phyloP scores from a whole-genome alignment of 2,113 vertebrate species.

The Gobius niger region DNA sequence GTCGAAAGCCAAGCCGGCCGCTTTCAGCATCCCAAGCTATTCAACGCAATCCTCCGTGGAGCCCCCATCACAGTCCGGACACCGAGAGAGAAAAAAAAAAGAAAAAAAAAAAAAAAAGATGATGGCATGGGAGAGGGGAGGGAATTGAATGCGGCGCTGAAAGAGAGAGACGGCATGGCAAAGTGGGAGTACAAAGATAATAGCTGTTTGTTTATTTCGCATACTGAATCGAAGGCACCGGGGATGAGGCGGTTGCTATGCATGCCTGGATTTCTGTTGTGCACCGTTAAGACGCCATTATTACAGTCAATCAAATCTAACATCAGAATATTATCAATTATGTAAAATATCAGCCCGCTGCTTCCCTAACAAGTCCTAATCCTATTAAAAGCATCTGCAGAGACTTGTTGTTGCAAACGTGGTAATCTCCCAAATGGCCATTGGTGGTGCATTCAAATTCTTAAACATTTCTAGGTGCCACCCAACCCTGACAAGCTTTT shows the following conservation, averaged over 20 bases:
- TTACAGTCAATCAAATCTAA: constrained; percentile 59
- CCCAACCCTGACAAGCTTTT: constrained; percentile 30
- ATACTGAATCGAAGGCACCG: constrained; percentile 39
- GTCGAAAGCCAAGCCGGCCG: constrained; percentile 63
- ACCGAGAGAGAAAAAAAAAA: constrained; percentile 31
- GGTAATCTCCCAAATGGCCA: constrained; percentile 39
- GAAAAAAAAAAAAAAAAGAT: constrained; percentile 50
- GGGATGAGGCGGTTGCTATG: constrained; percentile 49
- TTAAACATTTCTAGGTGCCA: constrained; percentile 48
- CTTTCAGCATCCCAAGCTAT: constrained; percentile 67
- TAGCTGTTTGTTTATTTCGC: constrained; percentile 71
- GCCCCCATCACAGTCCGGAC: constrained; percentile 66
- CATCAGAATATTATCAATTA: constrained; percentile 52
- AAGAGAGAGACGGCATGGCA: constrained; percentile 44
- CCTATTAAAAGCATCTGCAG: constrained; percentile 32
- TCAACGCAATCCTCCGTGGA: constrained; percentile 69
- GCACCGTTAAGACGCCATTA: constrained; percentile 19
- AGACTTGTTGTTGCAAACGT: constrained; percentile 37
- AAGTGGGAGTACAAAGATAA: constrained; percentile 64
- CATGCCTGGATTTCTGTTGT: constrained; percentile 30
- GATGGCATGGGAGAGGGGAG: constrained; percentile 55
- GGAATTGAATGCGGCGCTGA: constrained; percentile 44
- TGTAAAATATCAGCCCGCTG: constrained; percentile 42
- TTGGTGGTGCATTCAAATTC: constrained; percentile 16
- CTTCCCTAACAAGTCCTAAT: constrained; percentile 39